phyloP scores from a whole-genome alignment of 2,797 vertebrate species.

The Alcedo quadribrachys region DNA sequence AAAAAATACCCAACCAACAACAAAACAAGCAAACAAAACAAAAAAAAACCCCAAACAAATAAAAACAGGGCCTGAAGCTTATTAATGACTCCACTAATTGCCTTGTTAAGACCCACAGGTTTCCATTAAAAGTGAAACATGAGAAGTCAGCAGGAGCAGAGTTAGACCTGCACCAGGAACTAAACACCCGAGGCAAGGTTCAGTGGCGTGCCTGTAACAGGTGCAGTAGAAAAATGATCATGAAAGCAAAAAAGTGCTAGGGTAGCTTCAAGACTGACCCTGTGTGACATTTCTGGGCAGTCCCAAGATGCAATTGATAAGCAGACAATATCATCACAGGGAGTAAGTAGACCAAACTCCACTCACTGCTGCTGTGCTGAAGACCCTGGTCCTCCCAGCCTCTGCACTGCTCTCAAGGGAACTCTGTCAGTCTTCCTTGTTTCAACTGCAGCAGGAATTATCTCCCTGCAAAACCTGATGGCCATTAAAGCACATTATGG shows the following conservation, averaged over 20 bases:
- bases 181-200: background rate
- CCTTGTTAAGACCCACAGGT: background rate
- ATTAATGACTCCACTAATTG: background rate
- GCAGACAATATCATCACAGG: background rate
- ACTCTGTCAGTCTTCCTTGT: background rate
- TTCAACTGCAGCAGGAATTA: background rate
- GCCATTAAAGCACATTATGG: background rate
- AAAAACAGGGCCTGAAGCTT: background rate
- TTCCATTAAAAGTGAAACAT: background rate
- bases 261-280: background rate
- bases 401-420: background rate
- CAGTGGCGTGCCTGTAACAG: background rate
- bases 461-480: background rate
- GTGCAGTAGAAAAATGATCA: background rate
- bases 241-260: background rate
- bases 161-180: background rate
- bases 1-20: too few species aligned
- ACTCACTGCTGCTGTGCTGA: background rate
- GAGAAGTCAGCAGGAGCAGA: background rate
- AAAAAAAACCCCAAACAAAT: background rate
- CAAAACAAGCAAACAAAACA: fast-evolving
- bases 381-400: background rate
- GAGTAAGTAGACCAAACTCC: background rate
- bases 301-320: background rate
- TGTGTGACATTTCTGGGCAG: background rate